phyloP scores from a whole-genome alignment of 2,888 invertebrate genomes.

The Deroplatys truncata region DNA sequence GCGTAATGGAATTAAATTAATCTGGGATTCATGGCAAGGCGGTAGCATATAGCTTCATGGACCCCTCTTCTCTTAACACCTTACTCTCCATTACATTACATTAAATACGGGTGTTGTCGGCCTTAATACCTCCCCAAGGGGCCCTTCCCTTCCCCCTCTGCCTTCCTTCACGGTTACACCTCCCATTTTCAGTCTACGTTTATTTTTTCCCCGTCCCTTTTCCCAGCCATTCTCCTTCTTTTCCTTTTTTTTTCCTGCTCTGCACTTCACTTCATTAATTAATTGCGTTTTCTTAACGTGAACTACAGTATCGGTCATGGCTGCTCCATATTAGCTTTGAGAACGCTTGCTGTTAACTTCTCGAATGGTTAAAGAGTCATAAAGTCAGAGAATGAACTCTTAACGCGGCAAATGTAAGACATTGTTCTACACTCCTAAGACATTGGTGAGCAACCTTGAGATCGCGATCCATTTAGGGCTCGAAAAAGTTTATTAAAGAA shows the following conservation, averaged over 20 bases:
- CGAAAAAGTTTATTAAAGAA: too few relatives aligned
- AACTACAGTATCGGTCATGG: not conserved
- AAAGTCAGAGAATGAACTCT: not conserved
- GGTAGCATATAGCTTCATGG: not conserved
- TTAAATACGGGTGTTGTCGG: slow-evolving; percentile 32
- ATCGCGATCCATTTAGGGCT: too few relatives aligned
- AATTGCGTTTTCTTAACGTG: slow-evolving; percentile 32
- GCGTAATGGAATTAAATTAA: slow-evolving; percentile 55
- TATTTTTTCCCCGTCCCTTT: slow-evolving; percentile 5
- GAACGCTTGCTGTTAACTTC: not conserved
- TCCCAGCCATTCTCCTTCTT: not conserved
- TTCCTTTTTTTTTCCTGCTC: slow-evolving; percentile 5
- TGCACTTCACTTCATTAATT: slow-evolving; percentile 33
- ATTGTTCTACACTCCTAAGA: too few relatives aligned
- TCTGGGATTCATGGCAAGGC: slow-evolving; percentile 37
- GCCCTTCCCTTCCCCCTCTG: slow-evolving; percentile 12
- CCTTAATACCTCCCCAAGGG: slow-evolving; percentile 30
- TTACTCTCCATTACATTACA: slow-evolving; percentile 30
- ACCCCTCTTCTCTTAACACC: not conserved
- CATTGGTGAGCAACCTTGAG: too few relatives aligned
- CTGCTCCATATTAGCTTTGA: not conserved
- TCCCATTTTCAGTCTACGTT: not conserved
- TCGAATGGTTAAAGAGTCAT: not conserved
- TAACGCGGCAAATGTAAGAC: not conserved
- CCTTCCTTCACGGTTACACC: not conserved